phyloP scores from a whole-genome alignment of 2,888 invertebrate genomes.

The Conistra vaccinii region DNA sequence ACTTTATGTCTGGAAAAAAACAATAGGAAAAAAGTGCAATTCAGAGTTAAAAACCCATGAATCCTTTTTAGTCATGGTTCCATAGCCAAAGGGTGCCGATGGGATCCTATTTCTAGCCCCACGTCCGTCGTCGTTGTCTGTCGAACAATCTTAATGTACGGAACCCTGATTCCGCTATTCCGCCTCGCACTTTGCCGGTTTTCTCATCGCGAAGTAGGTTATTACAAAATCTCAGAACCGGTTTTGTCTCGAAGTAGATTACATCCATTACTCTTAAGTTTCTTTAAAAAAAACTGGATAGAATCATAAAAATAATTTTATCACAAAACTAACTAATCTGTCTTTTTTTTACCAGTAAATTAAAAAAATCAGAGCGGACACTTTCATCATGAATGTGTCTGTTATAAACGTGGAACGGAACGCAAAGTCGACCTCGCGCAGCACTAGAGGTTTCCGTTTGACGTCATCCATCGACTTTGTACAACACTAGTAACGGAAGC shows the following conservation, averaged over 20 bases:
- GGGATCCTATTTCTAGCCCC: neutral
- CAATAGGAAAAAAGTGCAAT: neutral
- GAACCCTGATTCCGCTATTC: neutral
- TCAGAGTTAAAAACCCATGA: neutral
- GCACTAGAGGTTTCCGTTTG: slow-evolving; percentile 73
- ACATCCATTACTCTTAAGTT: neutral
- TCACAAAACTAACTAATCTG: neutral
- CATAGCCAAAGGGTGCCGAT: neutral
- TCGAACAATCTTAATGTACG: neutral
- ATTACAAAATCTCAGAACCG: neutral
- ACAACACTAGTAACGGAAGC: slow-evolving; percentile 72
- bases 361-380: too few relatives aligned
- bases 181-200: neutral
- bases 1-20: too few relatives aligned
- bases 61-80: neutral
- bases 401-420: slow-evolving; percentile 57
- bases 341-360: too few relatives aligned
- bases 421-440: slow-evolving; percentile 67
- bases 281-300: neutral
- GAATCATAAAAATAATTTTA: neutral
- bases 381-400: neutral
- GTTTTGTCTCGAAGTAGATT: neutral
- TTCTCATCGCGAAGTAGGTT: neutral
- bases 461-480: slow-evolving; percentile 57
- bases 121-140: neutral